Conservation (phyloP, 2,888 invertebrate genomes). For the Volucella bombylans region DNA sequence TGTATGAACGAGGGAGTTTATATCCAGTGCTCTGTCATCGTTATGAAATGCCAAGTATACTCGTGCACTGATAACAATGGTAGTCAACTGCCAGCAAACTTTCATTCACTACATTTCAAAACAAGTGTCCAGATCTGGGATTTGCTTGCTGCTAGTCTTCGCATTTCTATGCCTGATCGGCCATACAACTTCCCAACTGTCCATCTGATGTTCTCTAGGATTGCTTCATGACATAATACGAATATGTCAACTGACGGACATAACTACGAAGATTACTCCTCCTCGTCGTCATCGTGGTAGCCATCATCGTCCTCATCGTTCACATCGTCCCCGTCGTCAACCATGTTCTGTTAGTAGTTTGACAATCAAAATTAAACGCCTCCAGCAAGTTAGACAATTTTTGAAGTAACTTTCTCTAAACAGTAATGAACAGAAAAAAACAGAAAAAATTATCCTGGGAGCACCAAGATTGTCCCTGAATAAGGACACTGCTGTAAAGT, state of each 20-base stretch:
- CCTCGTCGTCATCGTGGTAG: not conserved
- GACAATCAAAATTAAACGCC: constrained; percentile 67
- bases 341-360: constrained; percentile 18
- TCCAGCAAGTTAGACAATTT: constrained; percentile 57
- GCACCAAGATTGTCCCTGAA: constrained; percentile 30
- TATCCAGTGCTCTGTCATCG: constrained; percentile 55
- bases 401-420: constrained; percentile 33
- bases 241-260: constrained; percentile 1
- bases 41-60: constrained; percentile 43
- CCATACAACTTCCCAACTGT: constrained; percentile 25
- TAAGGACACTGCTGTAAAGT: not conserved
- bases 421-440: not conserved
- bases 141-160: constrained; percentile 1
- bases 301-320: not conserved
- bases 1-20: not conserved
- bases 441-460: constrained; percentile 6
- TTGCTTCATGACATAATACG: constrained; percentile 29
- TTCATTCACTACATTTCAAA: constrained; percentile 69
- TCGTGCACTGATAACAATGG: constrained; percentile 50
- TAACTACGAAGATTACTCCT: not conserved
- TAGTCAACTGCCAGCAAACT: constrained; percentile 62
- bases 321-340: constrained; percentile 1
- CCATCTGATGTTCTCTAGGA: constrained; percentile 19
- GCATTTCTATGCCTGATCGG: constrained; percentile 26
- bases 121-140: constrained; percentile 44